phyloP scores from a whole-genome alignment of 2,797 vertebrate species.

The Ceryle rudis region DNA sequence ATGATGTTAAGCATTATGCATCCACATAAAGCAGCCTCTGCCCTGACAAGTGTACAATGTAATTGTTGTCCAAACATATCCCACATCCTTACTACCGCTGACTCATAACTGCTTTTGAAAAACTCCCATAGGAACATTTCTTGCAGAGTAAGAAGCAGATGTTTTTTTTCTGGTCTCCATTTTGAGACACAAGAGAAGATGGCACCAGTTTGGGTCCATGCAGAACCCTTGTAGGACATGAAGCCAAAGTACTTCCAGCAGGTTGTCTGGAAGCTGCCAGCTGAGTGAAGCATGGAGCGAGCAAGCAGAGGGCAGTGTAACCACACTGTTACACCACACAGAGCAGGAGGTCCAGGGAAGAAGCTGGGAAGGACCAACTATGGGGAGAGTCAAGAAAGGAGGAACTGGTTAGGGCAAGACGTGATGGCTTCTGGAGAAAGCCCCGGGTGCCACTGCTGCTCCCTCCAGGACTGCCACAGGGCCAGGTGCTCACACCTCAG shows the following conservation, averaged over 20 bases:
- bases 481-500: not conserved
- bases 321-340: not conserved
- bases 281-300: not conserved
- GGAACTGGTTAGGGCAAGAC: not conserved
- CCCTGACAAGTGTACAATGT: slow-evolving; percentile 4
- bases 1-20: slow-evolving; percentile 8
- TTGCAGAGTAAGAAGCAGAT: not conserved
- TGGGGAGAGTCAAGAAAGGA: fast-evolving
- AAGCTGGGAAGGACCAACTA: no score
- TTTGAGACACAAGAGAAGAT: not conserved
- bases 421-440: fast-evolving
- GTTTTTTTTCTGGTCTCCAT: not conserved
- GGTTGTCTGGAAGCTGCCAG: not conserved
- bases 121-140: not conserved
- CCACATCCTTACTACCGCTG: slow-evolving; percentile 11
- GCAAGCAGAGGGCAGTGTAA: slow-evolving; percentile 47
- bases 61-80: slow-evolving; percentile 49
- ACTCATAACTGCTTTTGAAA: not conserved
- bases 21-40: slow-evolving; percentile 45
- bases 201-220: not conserved
- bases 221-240: not conserved
- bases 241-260: not conserved
- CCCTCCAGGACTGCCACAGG: not conserved
- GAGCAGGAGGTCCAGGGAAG: fast-evolving
- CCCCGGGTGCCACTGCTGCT: fast-evolving